Evolutionary conservation across 2,797 vertebrate species (phyloP).

Genomic region (Coccyzus lansbergi): DNA sequence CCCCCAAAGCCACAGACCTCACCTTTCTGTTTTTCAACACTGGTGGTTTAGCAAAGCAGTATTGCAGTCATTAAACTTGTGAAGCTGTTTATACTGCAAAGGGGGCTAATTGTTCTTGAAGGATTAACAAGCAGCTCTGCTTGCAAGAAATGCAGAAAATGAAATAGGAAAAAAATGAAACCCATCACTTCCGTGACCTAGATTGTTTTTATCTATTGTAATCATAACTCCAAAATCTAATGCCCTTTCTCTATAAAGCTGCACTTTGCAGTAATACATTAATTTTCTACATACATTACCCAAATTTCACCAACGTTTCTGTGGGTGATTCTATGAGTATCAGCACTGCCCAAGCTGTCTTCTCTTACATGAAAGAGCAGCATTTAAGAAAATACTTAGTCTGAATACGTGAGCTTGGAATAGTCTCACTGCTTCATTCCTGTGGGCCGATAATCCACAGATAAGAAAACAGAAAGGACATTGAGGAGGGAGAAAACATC

Average conservation of each 20-base stretch:
- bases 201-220: background rate
- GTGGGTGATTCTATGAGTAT: background rate
- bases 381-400: background rate
- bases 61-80: background rate
- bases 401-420: background rate
- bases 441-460: background rate
- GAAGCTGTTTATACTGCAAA: background rate
- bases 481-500: background rate
- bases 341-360: background rate
- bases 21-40: background rate
- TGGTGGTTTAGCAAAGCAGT: background rate
- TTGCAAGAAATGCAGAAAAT: background rate
- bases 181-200: background rate
- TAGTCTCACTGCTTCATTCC: background rate
- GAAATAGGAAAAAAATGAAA: background rate
- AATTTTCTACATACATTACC: background rate
- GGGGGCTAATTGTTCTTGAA: background rate
- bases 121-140: background rate
- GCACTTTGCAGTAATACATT: background rate
- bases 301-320: background rate
- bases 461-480: background rate
- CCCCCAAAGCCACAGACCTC: background rate
- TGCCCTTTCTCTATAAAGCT: background rate
- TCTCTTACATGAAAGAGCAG: background rate
- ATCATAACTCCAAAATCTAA: background rate